A percentile compares a stretch with the other conserved stretches of the same genome.
phyloP scores from a whole-genome alignment of 2,113 vertebrate species.

The Zootoca vivipara region DNA sequence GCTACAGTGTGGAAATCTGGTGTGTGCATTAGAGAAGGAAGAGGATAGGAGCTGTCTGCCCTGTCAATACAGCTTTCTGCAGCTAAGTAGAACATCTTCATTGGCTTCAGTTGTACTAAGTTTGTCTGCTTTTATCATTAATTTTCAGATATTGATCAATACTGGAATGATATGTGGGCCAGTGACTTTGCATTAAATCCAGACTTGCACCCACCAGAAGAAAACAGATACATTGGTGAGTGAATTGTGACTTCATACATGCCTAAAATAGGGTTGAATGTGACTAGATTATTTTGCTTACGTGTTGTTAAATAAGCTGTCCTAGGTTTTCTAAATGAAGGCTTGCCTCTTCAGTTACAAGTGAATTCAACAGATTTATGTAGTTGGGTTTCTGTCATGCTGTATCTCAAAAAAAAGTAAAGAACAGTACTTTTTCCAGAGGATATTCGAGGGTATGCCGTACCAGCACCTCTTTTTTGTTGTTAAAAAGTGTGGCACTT shows the following conservation, averaged over 20 bases:
- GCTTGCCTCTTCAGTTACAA: not conserved
- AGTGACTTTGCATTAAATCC: constrained; percentile 83
- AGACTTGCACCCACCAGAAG: constrained; percentile 90
- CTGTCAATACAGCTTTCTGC: not conserved
- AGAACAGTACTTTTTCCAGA: too few species aligned
- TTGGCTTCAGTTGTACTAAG: not conserved
- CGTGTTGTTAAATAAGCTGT: fast-evolving
- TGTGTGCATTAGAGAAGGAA: not conserved
- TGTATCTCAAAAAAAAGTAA: not conserved
- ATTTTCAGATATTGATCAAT: constrained; percentile 82
- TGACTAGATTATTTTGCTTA: not conserved
- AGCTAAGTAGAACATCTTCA: not conserved
- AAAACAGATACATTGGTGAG: constrained; percentile 96
- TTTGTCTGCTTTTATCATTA: not conserved
- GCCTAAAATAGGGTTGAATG: not conserved
- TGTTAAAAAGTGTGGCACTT: too few species aligned
- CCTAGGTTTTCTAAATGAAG: not conserved
- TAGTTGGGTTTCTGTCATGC: not conserved
- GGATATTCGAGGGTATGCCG: too few species aligned
- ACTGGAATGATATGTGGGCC: constrained; percentile 87
- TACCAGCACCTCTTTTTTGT: too few species aligned
- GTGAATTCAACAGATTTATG: not conserved
- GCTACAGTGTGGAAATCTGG: not conserved
- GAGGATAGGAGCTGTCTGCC: not conserved
- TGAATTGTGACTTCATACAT: constrained; percentile 29